Percentiles rank a stretch among this genome's conserved stretches.
Evolutionary conservation across 2,113 vertebrate species (phyloP).

Genomic region (Clarias magur): DNA sequence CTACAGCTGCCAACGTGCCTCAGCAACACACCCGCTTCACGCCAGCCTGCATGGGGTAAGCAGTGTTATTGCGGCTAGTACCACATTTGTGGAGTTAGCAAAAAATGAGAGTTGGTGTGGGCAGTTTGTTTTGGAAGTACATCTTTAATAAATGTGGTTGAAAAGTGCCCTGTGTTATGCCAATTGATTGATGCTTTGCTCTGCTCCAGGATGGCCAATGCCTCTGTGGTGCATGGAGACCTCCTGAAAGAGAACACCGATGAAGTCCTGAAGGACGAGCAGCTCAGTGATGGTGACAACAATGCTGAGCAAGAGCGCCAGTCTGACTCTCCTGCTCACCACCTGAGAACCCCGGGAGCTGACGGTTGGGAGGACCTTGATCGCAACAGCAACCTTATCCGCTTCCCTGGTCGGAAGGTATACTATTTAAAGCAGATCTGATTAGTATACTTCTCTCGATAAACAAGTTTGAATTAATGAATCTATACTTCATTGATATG

Average conservation of each 20-base stretch:
- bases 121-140: neutral
- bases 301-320: conserved; percentile 81
- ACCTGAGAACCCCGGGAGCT: conserved; percentile 82
- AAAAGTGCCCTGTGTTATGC: neutral
- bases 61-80: conserved; percentile 9
- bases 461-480: neutral
- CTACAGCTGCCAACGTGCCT: conserved; percentile 84
- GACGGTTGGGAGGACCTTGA: conserved; percentile 98
- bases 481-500: neutral
- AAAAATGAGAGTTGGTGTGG: neutral
- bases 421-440: neutral
- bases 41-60: conserved; percentile 90
- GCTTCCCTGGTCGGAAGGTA: conserved; percentile 84
- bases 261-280: conserved; percentile 95
- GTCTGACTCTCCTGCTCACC: conserved; percentile 79
- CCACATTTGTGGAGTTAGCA: neutral
- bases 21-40: conserved; percentile 94
- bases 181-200: neutral
- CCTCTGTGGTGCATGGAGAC: conserved; percentile 95
- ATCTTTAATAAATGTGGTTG: neutral
- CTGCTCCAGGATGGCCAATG: conserved; percentile 88
- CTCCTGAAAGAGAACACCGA: conserved; percentile 94
- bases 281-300: conserved; percentile 95
- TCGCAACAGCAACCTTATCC: conserved; percentile 89
- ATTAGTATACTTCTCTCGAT: neutral